Conservation (phyloP, 1,140 invertebrate genomes). For the Drosophila truncata region DNA sequence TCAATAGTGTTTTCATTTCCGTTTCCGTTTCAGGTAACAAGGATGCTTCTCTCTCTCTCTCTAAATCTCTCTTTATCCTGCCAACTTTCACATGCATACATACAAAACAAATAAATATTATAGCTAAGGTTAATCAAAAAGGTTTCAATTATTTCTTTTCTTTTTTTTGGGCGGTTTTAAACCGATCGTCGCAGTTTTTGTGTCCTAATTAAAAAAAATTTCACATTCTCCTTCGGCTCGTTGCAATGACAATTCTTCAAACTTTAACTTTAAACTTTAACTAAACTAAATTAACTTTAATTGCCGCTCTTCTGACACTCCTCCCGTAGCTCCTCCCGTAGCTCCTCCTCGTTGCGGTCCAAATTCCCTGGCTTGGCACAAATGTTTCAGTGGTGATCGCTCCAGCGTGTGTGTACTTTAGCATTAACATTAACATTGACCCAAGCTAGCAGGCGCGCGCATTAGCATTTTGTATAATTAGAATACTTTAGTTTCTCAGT, state of each 20-base stretch:
- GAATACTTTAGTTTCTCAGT: conserved; percentile 68
- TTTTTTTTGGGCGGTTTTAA: conserved; percentile 66
- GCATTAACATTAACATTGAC: conserved; percentile 80
- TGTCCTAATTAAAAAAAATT: conserved; percentile 27
- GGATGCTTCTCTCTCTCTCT: conserved; percentile 14
- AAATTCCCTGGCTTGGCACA: conserved; percentile 59
- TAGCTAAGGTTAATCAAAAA: conserved; percentile 58
- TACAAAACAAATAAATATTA: conserved; percentile 81
- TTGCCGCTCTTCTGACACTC: background rate
- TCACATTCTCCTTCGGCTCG: conserved; percentile 3
- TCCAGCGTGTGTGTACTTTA: conserved; percentile 37
- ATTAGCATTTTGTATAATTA: conserved; percentile 81
- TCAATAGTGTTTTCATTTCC: conserved; percentile 13
- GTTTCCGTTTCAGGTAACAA: conserved; percentile 41
- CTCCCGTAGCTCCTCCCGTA: background rate
- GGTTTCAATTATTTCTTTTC: conserved; percentile 27
- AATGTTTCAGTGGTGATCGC: conserved; percentile 60
- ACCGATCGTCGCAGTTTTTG: conserved; percentile 71
- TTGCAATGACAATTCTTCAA: conserved; percentile 20
- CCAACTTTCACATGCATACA: conserved; percentile 62
- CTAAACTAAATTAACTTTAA: conserved; percentile 25
- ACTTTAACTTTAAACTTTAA: conserved; percentile 52
- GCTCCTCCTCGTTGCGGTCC: background rate
- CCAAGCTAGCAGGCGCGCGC: conserved; percentile 49
- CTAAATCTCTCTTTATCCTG: conserved; percentile 20